These are phyloP conservation scores for Protobothrops mucrosquamatus DNA, from an alignment of 2,113 vertebrate species.

Conservation along the genomic window DNA sequence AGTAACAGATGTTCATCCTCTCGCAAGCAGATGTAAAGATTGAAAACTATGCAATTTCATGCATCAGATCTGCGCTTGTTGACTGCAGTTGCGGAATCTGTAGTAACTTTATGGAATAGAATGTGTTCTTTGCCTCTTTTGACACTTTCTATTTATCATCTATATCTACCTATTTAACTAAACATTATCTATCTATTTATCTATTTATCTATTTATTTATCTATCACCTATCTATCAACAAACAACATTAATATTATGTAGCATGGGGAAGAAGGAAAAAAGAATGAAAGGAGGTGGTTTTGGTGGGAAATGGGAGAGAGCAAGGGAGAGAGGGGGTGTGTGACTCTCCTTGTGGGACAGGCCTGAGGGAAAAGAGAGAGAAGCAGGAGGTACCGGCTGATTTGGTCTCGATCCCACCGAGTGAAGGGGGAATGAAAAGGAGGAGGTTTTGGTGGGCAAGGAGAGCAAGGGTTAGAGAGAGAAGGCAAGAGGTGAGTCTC, in stretches of 20 bases:
- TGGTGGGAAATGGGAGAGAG: not conserved
- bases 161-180: not conserved
- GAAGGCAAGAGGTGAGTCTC: not conserved
- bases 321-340: too few relatives aligned
- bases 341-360: too few relatives aligned
- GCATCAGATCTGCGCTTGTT: not conserved
- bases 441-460: too few relatives aligned
- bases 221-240: not conserved
- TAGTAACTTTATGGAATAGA: not conserved
- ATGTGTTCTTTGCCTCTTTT: constrained; percentile 3
- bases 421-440: too few relatives aligned
- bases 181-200: not conserved
- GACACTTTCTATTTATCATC: not conserved
- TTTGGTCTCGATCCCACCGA: too few relatives aligned
- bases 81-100: not conserved
- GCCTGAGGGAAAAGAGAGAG: too few relatives aligned
- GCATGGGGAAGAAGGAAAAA: not conserved
- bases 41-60: not conserved
- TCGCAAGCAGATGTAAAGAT: not conserved
- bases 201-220: too few relatives aligned
- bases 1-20: not conserved
- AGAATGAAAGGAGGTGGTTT: not conserved
- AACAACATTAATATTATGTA: not conserved
- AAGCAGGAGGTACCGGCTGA: too few relatives aligned
- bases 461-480: not conserved